Percentiles rank a stretch among this genome's conserved stretches.
These are phyloP conservation scores for Hanleya hanleyi DNA, from an alignment of 2,888 invertebrate genomes.

Conservation along the genomic window DNA sequence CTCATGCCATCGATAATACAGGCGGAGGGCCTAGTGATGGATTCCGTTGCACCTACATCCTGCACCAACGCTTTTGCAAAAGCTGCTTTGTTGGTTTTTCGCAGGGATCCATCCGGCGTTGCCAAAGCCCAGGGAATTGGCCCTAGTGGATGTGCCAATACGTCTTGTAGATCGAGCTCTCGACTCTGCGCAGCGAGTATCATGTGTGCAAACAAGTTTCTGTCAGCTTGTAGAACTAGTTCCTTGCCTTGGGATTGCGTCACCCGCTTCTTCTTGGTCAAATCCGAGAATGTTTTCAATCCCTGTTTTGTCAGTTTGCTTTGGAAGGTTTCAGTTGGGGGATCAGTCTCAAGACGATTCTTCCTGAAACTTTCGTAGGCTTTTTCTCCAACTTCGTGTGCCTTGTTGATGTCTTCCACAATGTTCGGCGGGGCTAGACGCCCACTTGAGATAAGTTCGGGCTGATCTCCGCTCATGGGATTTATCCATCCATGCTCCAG, in stretches of 20 bases:
- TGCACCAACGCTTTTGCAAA: conserved; percentile 12
- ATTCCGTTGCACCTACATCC: conserved; percentile 14
- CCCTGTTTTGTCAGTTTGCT: conserved; percentile 28
- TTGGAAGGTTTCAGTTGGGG: conserved; percentile 27
- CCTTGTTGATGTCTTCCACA: conserved; percentile 8
- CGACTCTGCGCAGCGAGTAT: conserved; percentile 16
- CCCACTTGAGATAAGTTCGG: no score
- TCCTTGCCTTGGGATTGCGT: background rate
- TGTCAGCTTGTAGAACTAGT: conserved; percentile 15
- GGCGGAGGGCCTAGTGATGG: background rate
- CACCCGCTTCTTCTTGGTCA: background rate
- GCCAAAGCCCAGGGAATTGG: conserved; percentile 33
- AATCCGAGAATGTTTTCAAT: conserved; percentile 28
- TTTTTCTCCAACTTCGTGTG: conserved; percentile 27
- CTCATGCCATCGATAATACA: conserved; percentile 1
- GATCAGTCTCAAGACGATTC: conserved; percentile 26
- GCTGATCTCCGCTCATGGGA: conserved; percentile 4
- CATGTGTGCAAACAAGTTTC: conserved; percentile 18
- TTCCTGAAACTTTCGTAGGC: conserved; percentile 31
- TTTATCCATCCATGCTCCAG: conserved; percentile 16
- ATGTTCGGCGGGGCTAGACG: background rate
- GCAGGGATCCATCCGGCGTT: conserved; percentile 24
- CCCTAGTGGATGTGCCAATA: conserved; percentile 30
- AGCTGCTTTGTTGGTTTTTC: conserved; percentile 35
- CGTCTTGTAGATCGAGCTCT: conserved; percentile 20